Percentiles rank a stretch among this genome's conserved stretches.
These are phyloP conservation scores for Setophaga kirtlandii DNA, from an alignment of 2,113 vertebrate genomes.

Conservation along the genomic window DNA sequence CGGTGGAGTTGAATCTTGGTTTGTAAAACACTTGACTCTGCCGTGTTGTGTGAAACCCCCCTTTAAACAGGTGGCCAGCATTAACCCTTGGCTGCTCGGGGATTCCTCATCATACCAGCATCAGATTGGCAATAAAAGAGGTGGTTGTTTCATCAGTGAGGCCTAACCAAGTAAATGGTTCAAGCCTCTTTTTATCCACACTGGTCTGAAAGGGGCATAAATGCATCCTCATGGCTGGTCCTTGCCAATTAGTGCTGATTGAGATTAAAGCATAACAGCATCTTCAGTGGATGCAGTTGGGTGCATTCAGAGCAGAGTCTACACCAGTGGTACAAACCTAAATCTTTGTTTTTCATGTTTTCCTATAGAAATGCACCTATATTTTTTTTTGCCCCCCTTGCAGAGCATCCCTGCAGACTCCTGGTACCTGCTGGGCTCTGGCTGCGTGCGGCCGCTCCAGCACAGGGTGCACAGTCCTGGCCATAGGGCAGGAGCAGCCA, in stretches of 20 bases:
- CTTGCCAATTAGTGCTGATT: not conserved
- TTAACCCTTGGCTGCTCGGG: not conserved
- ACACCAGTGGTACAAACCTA: not conserved
- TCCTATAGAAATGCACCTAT: fast-evolving
- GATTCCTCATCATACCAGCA: not conserved
- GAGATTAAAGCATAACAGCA: not conserved
- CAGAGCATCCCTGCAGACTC: not conserved
- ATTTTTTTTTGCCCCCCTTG: fast-evolving
- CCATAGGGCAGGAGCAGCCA: not conserved
- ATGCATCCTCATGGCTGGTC: not conserved
- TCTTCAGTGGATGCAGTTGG: not conserved
- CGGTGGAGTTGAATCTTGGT: not conserved
- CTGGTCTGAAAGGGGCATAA: not conserved
- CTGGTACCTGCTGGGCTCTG: not conserved
- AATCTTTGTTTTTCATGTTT: not conserved
- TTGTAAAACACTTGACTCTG: not conserved
- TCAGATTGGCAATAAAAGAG: not conserved
- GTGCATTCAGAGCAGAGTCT: not conserved
- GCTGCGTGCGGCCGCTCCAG: fast-evolving
- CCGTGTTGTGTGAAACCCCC: not conserved
- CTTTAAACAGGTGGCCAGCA: not conserved
- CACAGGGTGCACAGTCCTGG: not conserved
- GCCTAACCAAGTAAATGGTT: constrained; percentile 20
- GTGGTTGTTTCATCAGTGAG: not conserved
- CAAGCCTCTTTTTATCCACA: not conserved